Base-by-base conservation (phyloP, 2,113 vertebrate genomes). In the Vanacampus margaritifer region DNA sequence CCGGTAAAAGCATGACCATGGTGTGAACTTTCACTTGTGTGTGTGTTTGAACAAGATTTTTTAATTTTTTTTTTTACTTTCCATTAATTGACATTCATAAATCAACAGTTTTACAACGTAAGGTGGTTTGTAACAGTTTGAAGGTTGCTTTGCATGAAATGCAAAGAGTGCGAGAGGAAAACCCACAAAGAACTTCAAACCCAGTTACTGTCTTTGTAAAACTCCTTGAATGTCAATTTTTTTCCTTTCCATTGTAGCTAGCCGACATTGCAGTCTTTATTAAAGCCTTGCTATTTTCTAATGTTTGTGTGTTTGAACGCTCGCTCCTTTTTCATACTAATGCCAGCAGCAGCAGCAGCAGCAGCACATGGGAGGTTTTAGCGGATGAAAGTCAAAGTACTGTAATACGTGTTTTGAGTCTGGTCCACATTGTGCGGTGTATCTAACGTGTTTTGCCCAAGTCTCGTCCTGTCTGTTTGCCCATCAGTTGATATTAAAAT, bases 1-100 rank as follows among this genome's bases (percentile, higher is more conserved):
- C 86, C 79, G 89, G 85, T 88, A 88, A 90, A 86, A 85, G 89
- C 89, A 90, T 90, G 89, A 89, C 83, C 89, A 90, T 88, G 84
- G 86, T 87, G 86, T 89, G 87, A 89, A 88, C 78, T 88, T 79
- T 86, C 86, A 88, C 88, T 85, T 89, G 84, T 74, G 86, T 74
- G 86, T 83, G 85, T 87, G 83, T 87, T 87, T 84, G 84, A 81
- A 88, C 79, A 84, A 81, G 77, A 84, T 80, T 12, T 86, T 86
- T 85, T 32, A 2, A 2, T 82, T 75, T 86, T 79, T 66, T 84
- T 85, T 86, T 81, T 67, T 85, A 78, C 87, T 90, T 86, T 84
- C 83, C 82, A 84, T 84, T 64, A 81, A 87, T 89, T 84, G 86
- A 84, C 89, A 88, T 90, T 89, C 88, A 89, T 87, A 80, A 62